A percentile compares a stretch with the other conserved stretches of the same genome.
These are phyloP conservation scores for Otolemur garnettii DNA, from an alignment of 2,113 vertebrate species.

Conservation along the genomic window DNA sequence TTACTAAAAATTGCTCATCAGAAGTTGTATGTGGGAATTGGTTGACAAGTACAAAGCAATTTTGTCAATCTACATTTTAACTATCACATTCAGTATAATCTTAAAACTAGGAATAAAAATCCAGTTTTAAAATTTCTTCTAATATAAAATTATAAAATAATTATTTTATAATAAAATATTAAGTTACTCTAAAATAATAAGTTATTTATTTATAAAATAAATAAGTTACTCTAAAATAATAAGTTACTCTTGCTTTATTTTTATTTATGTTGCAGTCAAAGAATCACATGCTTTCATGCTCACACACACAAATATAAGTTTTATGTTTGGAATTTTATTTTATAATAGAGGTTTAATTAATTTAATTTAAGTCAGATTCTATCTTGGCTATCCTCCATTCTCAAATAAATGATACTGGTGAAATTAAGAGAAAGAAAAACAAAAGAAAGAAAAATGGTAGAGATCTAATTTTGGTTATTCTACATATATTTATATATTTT, in stretches of 20 bases:
- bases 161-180: no score
- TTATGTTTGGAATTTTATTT: conserved; percentile 27
- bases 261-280: background rate
- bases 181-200: no score
- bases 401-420: background rate
- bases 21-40: background rate
- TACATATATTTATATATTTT: background rate
- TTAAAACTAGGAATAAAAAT: background rate
- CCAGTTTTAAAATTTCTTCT: background rate
- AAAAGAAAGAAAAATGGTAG: background rate
- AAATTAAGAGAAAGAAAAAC: background rate
- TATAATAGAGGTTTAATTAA: background rate
- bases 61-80: background rate
- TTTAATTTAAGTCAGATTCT: background rate
- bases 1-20: background rate
- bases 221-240: no score
- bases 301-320: background rate
- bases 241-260: background rate
- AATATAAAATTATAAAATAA: background rate
- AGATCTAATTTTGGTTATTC: background rate
- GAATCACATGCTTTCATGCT: background rate
- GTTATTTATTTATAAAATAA: no score
- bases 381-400: background rate
- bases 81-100: background rate
- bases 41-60: background rate